Conservation (phyloP, 2,888 invertebrate species). For the Apotomis betuletana region DNA sequence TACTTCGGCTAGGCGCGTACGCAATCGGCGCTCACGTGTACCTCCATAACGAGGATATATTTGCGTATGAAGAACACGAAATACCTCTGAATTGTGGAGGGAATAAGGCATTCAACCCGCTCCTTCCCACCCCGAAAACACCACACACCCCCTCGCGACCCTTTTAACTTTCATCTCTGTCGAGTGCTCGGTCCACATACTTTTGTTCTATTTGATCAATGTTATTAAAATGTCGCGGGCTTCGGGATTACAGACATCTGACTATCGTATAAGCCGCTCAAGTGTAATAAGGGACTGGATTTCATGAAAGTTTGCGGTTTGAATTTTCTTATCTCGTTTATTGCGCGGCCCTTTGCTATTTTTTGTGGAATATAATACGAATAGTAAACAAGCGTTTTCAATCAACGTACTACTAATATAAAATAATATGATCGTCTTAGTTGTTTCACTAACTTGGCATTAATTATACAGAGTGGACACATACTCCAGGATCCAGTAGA, state of each 20-base stretch:
- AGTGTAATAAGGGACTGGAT: slow-evolving; percentile 44
- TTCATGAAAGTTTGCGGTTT: slow-evolving; percentile 42
- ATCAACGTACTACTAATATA: slow-evolving; percentile 52
- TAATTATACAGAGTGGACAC: no score
- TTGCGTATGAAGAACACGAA: slow-evolving; percentile 84
- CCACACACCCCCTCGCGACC: slow-evolving; percentile 72
- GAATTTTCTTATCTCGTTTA: slow-evolving; percentile 43
- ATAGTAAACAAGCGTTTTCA: slow-evolving; percentile 26
- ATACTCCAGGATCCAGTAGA: no score
- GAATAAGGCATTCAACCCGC: slow-evolving; percentile 83
- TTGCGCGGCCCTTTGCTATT: slow-evolving; percentile 39
- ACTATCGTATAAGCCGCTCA: slow-evolving; percentile 70
- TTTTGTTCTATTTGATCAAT: slow-evolving; percentile 84
- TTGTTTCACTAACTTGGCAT: neutral
- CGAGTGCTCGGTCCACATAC: slow-evolving; percentile 84
- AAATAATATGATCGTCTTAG: slow-evolving; percentile 13
- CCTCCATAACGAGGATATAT: slow-evolving; percentile 83
- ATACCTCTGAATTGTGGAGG: slow-evolving; percentile 84
- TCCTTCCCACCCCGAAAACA: slow-evolving; percentile 58
- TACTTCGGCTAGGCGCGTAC: slow-evolving; percentile 72
- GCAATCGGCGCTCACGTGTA: slow-evolving; percentile 82
- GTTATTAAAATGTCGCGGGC: slow-evolving; percentile 83
- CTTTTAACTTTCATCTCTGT: slow-evolving; percentile 84
- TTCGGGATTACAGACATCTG: slow-evolving; percentile 79
- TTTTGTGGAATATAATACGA: slow-evolving; percentile 25